Evolutionary conservation across 2,797 vertebrate genomes (phyloP), one percentile per base, ranked within the genome.

Genomic region (Pelobates cultripes): DNA sequence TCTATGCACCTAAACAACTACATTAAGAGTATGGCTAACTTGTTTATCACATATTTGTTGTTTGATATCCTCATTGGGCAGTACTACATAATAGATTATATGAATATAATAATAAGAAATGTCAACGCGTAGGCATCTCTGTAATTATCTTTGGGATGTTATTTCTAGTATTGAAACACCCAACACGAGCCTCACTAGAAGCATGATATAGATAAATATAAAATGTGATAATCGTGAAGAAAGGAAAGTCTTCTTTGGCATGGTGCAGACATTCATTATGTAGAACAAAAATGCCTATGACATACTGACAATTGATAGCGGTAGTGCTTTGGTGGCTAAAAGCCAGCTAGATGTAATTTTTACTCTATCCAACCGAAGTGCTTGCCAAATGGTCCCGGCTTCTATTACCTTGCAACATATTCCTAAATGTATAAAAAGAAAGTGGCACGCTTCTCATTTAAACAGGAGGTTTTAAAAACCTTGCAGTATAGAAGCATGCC

Each of bases 321-420:
- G 61, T 78, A 83, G 75, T 78, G 75, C 61, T 78, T 14, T n/a
- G 10, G 63, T 78, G 75, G 81, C 75, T 12, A 14, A 3, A 1
- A 17, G 81, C 81, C 81, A 78, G 67, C 44, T 17, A 45, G 45
- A 69, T 74, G 73, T 66, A 45, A 73, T 63, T 78, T 82, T 68
- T 78, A 67, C 75, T 83, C 63, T 15, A 61, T 78, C 47, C 64
- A 72, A 55, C 75, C 3, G 63, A 53, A 71, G 17, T 41, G 61
- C 51, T 75, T 73, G 70, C 81, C 75, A 78, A 63, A 53, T 57
- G 40, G 51, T 55, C 15, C 3, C 45, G 70, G 57, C 14, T 68
- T 57, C 70, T 57, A n/a, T 82, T 73, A 82, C 75, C 28, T 45
- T 77, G 17, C 75, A 43, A 73, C 13, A 51, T 55, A 51, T 77